Evolutionary conservation across 2,113 vertebrate species (phyloP), one percentile per base, ranked within the genome.

Genomic region (Burhinus oedicnemus): DNA sequence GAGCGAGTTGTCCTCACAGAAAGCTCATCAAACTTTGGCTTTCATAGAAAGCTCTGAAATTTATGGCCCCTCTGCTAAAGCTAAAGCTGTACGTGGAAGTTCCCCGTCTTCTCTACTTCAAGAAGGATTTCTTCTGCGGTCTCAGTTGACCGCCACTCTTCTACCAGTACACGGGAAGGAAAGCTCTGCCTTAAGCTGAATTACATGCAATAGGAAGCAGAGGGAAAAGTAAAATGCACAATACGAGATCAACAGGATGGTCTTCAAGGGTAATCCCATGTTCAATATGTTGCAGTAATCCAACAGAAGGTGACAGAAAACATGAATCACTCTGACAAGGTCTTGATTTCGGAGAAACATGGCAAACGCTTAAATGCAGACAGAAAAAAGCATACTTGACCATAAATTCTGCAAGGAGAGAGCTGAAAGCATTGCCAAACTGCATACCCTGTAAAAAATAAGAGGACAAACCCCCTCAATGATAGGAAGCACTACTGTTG

Each of bases 311-410:
- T 74, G 78, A 91, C 58, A 74, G 89, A 93, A 95, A 17, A 3
- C 8, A 62, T 62, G 3, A 76, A 95, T 83, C 70, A 49, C 42
- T 65, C 66, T 61, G 66, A 85, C 9, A 21, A 77, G 45, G 51
- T 72, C 77, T 79, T 86, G 70, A 85, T 84, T 93, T 87, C 84
- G 86, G 18, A 90, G 42, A 94, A 95, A 87, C 82, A 91, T 1
- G 32, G 62, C 87, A 69, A 95, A 79, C 32, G 52, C 22, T 57
- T 82, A 92, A 8, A 85, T 9, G 27, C 29, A 74, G 81, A 19
- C 36, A 87, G 69, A 64, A 85, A 83, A 83, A 83, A 21, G 14
- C 30, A 18, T 25, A 61, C 2, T 49, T 83, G 2, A 60, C 36
- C 44, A 60, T 65, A 90, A 95, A 70, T 88, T 91, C 60, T 68